phyloP scores from a whole-genome alignment of 2,888 invertebrate genomes.

The Tenthredo livida region DNA sequence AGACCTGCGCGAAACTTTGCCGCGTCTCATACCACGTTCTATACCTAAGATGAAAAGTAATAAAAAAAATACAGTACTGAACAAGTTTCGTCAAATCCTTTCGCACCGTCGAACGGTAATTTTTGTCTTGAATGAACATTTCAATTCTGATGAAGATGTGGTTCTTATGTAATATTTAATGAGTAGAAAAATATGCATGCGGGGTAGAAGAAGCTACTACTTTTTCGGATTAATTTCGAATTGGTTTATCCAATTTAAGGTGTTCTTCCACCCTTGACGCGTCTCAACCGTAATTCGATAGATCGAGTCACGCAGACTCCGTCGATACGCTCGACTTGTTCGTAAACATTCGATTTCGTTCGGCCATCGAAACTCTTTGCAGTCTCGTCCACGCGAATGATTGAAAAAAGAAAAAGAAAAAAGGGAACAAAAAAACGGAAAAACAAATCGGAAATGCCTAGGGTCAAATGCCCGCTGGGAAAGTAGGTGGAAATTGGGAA shows the following conservation, averaged over 20 bases:
- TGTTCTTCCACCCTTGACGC: conserved; percentile 41
- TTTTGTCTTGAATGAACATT: neutral
- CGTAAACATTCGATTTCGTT: conserved; percentile 50
- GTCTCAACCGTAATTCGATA: conserved; percentile 43
- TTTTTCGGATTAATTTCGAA: neutral
- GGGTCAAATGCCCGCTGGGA: conserved; percentile 46
- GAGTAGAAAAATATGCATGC: neutral
- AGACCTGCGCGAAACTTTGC: conserved; percentile 20
- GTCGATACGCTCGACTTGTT: conserved; percentile 47
- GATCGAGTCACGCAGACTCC: conserved; percentile 52
- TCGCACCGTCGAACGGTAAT: neutral
- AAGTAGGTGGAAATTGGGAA: conserved; percentile 47
- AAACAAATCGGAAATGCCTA: conserved; percentile 41
- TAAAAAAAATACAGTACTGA: neutral
- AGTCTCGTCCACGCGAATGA: conserved; percentile 39
- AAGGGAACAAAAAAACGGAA: conserved; percentile 15
- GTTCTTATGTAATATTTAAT: neutral
- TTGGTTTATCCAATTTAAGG: neutral
- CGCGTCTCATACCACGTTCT: conserved; percentile 1
- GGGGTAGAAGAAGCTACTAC: neutral
- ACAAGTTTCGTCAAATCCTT: neutral
- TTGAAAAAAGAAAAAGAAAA: conserved; percentile 31
- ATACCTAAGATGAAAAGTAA: neutral
- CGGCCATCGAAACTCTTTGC: conserved; percentile 48
- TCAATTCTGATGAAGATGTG: neutral